Evolutionary conservation across 1,140 invertebrate genomes (phyloP).

Genomic region (Drosophila teissieri): DNA sequence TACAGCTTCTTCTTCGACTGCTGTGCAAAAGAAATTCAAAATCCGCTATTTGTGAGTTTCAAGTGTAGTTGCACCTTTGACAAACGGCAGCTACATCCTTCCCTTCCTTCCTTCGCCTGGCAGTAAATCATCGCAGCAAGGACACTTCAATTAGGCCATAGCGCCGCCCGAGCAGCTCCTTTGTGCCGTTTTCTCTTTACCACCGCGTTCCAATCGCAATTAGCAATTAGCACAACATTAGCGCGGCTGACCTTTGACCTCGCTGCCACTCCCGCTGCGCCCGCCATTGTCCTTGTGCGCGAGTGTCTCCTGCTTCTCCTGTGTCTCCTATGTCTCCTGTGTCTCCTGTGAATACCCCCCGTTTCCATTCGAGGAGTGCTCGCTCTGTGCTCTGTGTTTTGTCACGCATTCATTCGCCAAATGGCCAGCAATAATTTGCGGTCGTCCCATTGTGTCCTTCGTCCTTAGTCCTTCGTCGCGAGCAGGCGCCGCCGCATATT

Average conservation of each 20-base stretch:
- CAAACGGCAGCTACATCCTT: slow-evolving; percentile 23
- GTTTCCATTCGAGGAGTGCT: slow-evolving; percentile 18
- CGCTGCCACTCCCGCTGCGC: slow-evolving; percentile 71
- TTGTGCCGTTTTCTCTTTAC: slow-evolving; percentile 41
- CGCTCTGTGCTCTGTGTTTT: slow-evolving; percentile 54
- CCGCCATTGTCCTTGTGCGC: slow-evolving; percentile 60
- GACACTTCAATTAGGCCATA: slow-evolving; percentile 73
- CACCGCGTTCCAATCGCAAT: slow-evolving; percentile 64
- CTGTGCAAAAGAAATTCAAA: background rate
- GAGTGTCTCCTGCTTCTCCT: slow-evolving; percentile 21
- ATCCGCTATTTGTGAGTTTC: no score
- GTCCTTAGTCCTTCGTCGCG: slow-evolving; percentile 37
- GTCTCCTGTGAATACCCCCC: slow-evolving; percentile 9
- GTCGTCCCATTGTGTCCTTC: slow-evolving; percentile 65
- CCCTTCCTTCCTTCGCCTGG: slow-evolving; percentile 10
- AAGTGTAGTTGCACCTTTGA: slow-evolving; percentile 12
- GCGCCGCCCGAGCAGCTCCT: slow-evolving; percentile 58
- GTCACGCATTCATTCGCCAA: slow-evolving; percentile 77
- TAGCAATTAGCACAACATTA: slow-evolving; percentile 82
- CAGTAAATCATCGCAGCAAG: slow-evolving; percentile 54
- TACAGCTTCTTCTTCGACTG: no score
- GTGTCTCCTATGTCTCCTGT: slow-evolving; percentile 12
- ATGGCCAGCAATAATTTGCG: slow-evolving; percentile 77
- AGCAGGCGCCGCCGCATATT: slow-evolving; percentile 73
- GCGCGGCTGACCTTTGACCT: slow-evolving; percentile 78